Evolutionary conservation across 2,113 vertebrate genomes (phyloP), one percentile per base, ranked within the genome.

Genomic region (Carassius carassius): DNA sequence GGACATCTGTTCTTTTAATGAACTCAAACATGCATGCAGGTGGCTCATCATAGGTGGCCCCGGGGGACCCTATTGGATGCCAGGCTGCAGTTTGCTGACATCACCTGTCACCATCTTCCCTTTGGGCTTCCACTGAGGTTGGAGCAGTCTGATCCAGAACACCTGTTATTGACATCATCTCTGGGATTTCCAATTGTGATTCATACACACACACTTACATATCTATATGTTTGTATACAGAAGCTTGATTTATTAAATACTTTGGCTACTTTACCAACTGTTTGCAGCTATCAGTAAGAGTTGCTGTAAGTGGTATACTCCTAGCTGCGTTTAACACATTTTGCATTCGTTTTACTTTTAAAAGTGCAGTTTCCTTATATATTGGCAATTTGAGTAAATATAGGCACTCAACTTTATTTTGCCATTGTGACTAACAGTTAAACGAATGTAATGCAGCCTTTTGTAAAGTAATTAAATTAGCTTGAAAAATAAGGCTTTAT

Each of bases 51-150:
- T 41, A 58, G 37, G 81, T 78, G 69, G 60, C 23, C 81, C 41
- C 14, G 2, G 41, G 69, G 37, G 73, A 69, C 51, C 13, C n/a
- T 47, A 86, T 79, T 86, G 81, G 81, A 83, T 62, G 60, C 73
- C 63, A 77, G 77, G 56, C 49, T 56, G 51, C 75, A 78, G 60
- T 72, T 54, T 77, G 81, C 37, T 86, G 85, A 83, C 81, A 79
- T 86, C 85, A 79, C 19, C 60, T 78, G 81, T 86, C 35, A 63
- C 81, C 32, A 73, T 65, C 81, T 51, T 83, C 67, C 81, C 65
- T 74, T 32, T 8, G 63, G 75, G 54, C 65, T 63, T 11, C 32
- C 63, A 23, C 29, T 37, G 32, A 67, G 51, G 35, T 4, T 3
- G 37, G 79, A 86, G 69, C 35, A 32, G 60, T 73, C 79, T 74